Evolutionary conservation across 2,797 vertebrate genomes (phyloP).

Genomic region (Vireo griseus): DNA sequence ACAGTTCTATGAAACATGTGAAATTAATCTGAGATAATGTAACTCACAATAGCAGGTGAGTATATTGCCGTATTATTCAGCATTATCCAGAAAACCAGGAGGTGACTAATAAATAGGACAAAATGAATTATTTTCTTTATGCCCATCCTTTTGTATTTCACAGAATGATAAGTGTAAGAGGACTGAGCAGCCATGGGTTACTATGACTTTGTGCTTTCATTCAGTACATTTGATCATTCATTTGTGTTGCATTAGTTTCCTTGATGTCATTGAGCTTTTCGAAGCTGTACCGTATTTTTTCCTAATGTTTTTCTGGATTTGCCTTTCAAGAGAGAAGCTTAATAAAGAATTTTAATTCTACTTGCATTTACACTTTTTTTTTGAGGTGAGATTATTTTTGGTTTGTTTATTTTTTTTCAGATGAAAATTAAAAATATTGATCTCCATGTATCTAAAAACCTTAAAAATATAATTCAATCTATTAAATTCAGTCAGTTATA

Average conservation of each 20-base stretch:
- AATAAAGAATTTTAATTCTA: neutral
- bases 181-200: neutral
- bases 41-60: neutral
- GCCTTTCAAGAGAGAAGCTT: neutral
- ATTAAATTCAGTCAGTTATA: neutral
- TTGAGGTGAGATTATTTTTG: neutral
- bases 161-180: neutral
- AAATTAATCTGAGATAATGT: slow-evolving; percentile 50
- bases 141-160: neutral
- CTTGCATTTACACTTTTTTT: neutral
- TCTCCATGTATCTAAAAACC: neutral
- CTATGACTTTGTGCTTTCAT: neutral
- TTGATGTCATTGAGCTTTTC: neutral
- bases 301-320: neutral
- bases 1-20: neutral
- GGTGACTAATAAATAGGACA: neutral
- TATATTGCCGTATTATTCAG: neutral
- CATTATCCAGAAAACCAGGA: slow-evolving; percentile 26
- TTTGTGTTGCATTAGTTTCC: neutral
- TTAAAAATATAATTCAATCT: neutral
- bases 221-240: neutral
- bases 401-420: neutral
- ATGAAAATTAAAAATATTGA: neutral
- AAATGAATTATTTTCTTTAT: neutral
- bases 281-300: neutral